phyloP scores from a whole-genome alignment of 2,797 vertebrate species.

The Pseudomugil gertrudae region DNA sequence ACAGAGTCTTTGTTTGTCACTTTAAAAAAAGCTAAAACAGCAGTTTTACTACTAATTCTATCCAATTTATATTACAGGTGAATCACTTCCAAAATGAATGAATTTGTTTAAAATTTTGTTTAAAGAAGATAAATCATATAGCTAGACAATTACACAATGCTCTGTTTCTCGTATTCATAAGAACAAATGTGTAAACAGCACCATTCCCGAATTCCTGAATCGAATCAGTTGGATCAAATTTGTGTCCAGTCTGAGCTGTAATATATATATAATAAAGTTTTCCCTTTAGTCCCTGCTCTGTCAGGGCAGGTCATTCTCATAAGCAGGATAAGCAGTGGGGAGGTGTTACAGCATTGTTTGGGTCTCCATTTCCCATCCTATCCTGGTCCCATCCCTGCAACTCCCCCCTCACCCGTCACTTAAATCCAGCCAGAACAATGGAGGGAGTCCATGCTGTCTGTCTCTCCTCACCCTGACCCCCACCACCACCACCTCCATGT shows the following conservation, averaged over 20 bases:
- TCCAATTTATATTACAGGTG: too few relatives aligned
- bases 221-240: neutral
- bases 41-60: too few relatives aligned
- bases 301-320: constrained; percentile 77
- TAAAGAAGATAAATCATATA: too few relatives aligned
- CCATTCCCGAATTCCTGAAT: too few relatives aligned
- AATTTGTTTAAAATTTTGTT: too few relatives aligned
- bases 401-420: constrained; percentile 43
- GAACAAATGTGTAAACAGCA: too few relatives aligned
- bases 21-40: too few relatives aligned
- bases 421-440: constrained; percentile 76
- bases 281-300: constrained; percentile 46
- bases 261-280: constrained; percentile 36
- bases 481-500: constrained; percentile 33
- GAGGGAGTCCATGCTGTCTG: constrained; percentile 70
- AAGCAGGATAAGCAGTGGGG: constrained; percentile 67
- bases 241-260: neutral
- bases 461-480: constrained; percentile 53
- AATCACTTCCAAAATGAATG: too few relatives aligned
- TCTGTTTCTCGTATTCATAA: too few relatives aligned
- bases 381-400: constrained; percentile 54
- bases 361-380: constrained; percentile 73
- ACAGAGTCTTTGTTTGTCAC: too few relatives aligned
- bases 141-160: too few relatives aligned
- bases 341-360: constrained; percentile 73